A percentile compares a stretch with the other conserved stretches of the same genome.
These are phyloP conservation scores for Cynopterus sphinx DNA, from an alignment of 2,797 vertebrate genomes.

Conservation along the genomic window DNA sequence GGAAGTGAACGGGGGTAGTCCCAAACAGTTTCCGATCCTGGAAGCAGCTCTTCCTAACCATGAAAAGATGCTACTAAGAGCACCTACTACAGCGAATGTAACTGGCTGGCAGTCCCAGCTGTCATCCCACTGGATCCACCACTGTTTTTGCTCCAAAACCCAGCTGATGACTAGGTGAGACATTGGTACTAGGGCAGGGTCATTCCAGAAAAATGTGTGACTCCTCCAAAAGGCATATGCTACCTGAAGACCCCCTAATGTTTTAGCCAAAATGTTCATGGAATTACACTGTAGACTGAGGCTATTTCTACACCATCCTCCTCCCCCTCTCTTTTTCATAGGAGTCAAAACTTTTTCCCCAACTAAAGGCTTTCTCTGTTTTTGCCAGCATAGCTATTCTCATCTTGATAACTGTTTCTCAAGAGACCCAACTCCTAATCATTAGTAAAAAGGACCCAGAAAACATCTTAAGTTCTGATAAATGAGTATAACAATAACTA, in stretches of 20 bases:
- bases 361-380: not conserved
- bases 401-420: not conserved
- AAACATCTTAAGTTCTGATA: not conserved
- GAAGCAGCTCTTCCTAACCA: not conserved
- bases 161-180: not conserved
- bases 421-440: not conserved
- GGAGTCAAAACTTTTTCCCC: not conserved
- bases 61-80: not conserved
- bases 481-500: not conserved
- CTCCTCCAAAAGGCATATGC: not conserved
- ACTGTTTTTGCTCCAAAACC: not conserved
- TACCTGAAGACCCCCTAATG: not conserved
- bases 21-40: not conserved
- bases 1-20: not conserved
- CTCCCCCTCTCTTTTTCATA: not conserved
- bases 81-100: rapidly evolving
- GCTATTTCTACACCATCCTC: not conserved
- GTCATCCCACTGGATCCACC: not conserved
- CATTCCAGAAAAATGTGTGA: not conserved
- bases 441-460: not conserved
- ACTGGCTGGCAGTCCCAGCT: too few relatives aligned
- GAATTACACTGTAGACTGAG: not conserved
- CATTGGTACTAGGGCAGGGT: not conserved
- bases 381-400: not conserved
- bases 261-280: not conserved